These are phyloP conservation scores for Osedax frankpressi DNA, from an alignment of 2,888 invertebrate species.

Conservation along the genomic window DNA sequence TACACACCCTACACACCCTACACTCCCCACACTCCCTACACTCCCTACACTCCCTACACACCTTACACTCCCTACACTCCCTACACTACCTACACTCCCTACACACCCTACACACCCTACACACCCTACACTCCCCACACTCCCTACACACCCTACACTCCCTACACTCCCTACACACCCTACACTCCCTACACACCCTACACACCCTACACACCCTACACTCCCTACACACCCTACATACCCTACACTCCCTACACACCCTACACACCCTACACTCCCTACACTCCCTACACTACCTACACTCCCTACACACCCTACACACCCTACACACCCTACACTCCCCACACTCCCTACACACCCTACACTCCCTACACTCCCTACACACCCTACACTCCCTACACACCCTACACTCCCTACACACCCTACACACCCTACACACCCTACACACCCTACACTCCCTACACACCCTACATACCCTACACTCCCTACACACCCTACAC, in stretches of 20 bases:
- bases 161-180: background rate
- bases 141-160: background rate
- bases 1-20: background rate
- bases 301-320: background rate
- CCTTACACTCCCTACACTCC: slow-evolving; percentile 59
- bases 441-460: background rate
- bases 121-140: background rate
- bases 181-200: slow-evolving; percentile 61
- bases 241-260: background rate
- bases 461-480: background rate
- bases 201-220: background rate
- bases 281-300: slow-evolving; percentile 53
- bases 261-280: background rate
- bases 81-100: too few relatives aligned
- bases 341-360: background rate
- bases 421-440: background rate
- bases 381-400: slow-evolving; percentile 56
- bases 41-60: background rate
- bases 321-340: background rate
- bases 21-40: background rate
- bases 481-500: background rate
- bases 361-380: background rate
- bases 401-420: too few relatives aligned
- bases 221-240: background rate
- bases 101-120: background rate